These are phyloP conservation scores for Zingel zingel DNA, from an alignment of 2,113 vertebrate species.

Conservation along the genomic window DNA sequence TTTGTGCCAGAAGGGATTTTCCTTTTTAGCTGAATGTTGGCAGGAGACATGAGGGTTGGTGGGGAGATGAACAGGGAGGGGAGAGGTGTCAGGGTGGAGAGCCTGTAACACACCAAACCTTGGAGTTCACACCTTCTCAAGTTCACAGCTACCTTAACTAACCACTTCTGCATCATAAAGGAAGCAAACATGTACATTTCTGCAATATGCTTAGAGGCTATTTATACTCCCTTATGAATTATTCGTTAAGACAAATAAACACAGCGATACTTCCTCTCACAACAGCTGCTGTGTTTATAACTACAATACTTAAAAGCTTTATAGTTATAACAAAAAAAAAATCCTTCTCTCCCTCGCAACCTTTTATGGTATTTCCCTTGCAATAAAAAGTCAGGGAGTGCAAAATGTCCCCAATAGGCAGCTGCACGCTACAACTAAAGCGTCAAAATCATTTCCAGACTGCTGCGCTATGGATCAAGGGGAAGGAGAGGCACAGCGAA, in stretches of 20 bases:
- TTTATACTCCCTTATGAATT: slow-evolving; percentile 49
- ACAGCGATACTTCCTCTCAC: slow-evolving; percentile 55
- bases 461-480: slow-evolving; percentile 73
- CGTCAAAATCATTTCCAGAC: slow-evolving; percentile 85
- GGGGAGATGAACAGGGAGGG: slow-evolving; percentile 46
- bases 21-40: slow-evolving; percentile 12
- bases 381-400: slow-evolving; percentile 78
- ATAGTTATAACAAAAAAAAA: slow-evolving; percentile 54
- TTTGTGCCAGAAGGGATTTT: slow-evolving; percentile 43
- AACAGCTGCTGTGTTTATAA: slow-evolving; percentile 62
- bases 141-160: slow-evolving; percentile 42
- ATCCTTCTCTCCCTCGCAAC: slow-evolving; percentile 31
- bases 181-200: slow-evolving; percentile 2
- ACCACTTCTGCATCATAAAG: slow-evolving; percentile 29
- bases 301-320: slow-evolving; percentile 63
- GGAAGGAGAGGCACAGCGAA: slow-evolving; percentile 57
- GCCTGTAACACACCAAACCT: slow-evolving; percentile 39
- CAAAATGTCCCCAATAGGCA: slow-evolving; percentile 78
- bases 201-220: not conserved
- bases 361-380: slow-evolving; percentile 61
- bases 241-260: slow-evolving; percentile 57
- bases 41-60: not conserved
- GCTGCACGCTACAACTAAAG: slow-evolving; percentile 77
- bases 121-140: slow-evolving; percentile 46
- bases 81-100: slow-evolving; percentile 70